Conservation (phyloP, 2,797 vertebrate species). For the Spea hammondii region DNA sequence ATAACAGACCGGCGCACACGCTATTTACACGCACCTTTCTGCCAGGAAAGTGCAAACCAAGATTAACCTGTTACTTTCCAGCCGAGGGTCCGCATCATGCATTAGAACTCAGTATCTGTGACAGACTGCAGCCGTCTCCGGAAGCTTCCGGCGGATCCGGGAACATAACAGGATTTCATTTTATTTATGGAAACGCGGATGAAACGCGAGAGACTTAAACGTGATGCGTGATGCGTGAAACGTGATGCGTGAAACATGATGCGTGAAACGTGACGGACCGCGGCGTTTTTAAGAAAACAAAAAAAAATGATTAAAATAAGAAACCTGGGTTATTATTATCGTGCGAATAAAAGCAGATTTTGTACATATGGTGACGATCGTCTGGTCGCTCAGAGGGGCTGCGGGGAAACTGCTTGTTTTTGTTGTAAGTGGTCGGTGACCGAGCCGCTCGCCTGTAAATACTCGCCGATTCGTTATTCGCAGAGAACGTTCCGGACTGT, state of each 20-base stretch:
- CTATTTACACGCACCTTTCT: background rate
- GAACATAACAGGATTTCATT: slow-evolving; percentile 54
- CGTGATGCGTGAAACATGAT: slow-evolving; percentile 36
- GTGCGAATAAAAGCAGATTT: slow-evolving; percentile 60
- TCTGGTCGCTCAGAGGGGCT: too few relatives aligned
- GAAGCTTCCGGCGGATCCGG: too few relatives aligned
- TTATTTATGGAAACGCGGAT: slow-evolving; percentile 58
- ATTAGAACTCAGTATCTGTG: too few relatives aligned
- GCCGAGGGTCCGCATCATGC: slow-evolving; percentile 28
- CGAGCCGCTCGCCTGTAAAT: too few relatives aligned
- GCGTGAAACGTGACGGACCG: slow-evolving; percentile 62
- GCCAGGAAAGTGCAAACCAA: slow-evolving; percentile 47
- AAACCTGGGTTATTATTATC: slow-evolving; percentile 57
- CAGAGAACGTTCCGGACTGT: too few relatives aligned
- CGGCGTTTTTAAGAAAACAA: slow-evolving; percentile 55
- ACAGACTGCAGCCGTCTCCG: too few relatives aligned
- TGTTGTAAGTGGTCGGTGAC: too few relatives aligned
- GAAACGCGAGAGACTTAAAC: background rate
- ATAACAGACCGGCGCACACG: slow-evolving; percentile 66
- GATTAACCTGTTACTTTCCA: slow-evolving; percentile 64
- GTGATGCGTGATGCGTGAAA: slow-evolving; percentile 54
- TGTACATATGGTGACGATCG: slow-evolving; percentile 66
- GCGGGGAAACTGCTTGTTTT: too few relatives aligned
- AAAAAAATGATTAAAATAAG: slow-evolving; percentile 12
- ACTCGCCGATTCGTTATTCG: too few relatives aligned